A percentile compares a stretch with the other conserved stretches of the same genome.
Conservation (phyloP, 2,113 vertebrate genomes). For the Irena cyanogastra region DNA sequence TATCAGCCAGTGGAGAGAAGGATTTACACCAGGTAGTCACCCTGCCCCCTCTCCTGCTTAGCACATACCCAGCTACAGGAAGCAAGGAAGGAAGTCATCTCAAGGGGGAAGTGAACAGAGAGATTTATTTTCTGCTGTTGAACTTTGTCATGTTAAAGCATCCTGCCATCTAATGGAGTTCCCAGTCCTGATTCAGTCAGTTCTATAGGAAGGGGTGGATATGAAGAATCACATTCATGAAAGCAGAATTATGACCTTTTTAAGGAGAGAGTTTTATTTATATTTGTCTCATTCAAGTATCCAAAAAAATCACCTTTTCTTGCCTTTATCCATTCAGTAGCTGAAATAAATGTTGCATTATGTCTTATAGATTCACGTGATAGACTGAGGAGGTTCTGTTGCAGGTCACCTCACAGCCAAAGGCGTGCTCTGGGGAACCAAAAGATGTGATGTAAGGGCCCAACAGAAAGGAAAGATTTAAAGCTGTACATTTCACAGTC, state of each 20-base stretch:
- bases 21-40: slow-evolving; percentile 1
- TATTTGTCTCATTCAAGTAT: neutral
- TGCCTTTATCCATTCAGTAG: neutral
- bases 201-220: neutral
- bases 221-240: neutral
- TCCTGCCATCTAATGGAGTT: slow-evolving; percentile 17
- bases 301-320: neutral
- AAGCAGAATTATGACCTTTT: neutral
- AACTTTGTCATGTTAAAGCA: slow-evolving; percentile 24
- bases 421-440: neutral
- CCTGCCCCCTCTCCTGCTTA: neutral
- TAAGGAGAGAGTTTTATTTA: neutral
- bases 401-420: neutral
- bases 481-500: neutral
- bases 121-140: slow-evolving; percentile 46
- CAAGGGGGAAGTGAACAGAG: slow-evolving; percentile 5
- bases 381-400: neutral
- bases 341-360: neutral
- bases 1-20: neutral
- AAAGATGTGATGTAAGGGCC: neutral
- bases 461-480: neutral
- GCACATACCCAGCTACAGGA: neutral
- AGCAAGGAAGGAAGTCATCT: slow-evolving; percentile 45
- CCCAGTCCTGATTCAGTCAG: neutral
- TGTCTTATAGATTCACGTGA: neutral